Percentiles rank a stretch among this genome's conserved stretches.
These are phyloP conservation scores for Onychomys torridus DNA, from an alignment of 2,797 vertebrate species.

Conservation along the genomic window DNA sequence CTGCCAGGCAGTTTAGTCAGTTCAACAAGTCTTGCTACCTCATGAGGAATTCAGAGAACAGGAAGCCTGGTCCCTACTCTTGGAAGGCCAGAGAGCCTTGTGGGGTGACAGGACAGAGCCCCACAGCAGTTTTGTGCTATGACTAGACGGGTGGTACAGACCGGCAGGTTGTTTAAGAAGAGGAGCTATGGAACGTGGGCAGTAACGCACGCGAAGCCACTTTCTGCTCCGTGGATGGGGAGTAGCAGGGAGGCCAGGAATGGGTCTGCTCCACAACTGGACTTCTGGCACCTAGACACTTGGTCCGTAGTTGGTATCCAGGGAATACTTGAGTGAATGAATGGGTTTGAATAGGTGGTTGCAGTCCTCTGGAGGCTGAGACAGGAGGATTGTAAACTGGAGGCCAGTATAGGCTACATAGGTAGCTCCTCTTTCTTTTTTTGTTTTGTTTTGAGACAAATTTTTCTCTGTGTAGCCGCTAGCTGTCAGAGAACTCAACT, in stretches of 20 bases:
- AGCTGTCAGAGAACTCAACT: not conserved
- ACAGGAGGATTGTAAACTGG: not conserved
- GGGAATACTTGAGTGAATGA: not conserved
- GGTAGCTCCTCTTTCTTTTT: not conserved
- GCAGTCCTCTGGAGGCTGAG: not conserved
- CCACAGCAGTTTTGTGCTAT: not conserved
- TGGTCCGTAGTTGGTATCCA: not conserved
- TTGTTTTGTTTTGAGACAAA: not conserved
- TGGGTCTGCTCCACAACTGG: not conserved
- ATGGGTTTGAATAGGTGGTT: not conserved
- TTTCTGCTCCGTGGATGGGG: not conserved
- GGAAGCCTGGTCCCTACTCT: not conserved
- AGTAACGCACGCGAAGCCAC: not conserved
- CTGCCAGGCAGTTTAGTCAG: not conserved
- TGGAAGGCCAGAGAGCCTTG: not conserved
- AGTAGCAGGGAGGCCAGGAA: not conserved
- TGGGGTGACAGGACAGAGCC: not conserved
- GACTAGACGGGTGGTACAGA: not conserved
- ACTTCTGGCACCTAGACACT: not conserved
- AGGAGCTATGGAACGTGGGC: not conserved
- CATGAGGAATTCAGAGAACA: not conserved
- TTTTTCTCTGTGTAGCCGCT: not conserved
- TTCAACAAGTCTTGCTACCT: slow-evolving; percentile 19
- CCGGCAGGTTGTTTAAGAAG: not conserved
- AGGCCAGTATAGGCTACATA: slow-evolving; percentile 3